These are phyloP conservation scores for Rambutsinella grinnellia DNA, from an alignment of 2,888 invertebrate species.

Conservation along the genomic window DNA sequence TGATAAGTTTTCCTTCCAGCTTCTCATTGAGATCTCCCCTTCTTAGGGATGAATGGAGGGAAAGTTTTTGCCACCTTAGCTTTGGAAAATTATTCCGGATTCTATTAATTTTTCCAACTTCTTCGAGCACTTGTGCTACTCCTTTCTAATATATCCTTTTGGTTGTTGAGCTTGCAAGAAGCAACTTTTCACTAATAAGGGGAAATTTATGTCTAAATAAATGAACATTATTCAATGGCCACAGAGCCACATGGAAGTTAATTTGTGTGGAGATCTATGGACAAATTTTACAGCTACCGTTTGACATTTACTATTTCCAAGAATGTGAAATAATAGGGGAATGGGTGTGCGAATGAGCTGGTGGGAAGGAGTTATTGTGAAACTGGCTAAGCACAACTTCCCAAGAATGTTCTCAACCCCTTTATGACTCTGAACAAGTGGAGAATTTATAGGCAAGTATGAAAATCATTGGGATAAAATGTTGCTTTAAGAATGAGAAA, in stretches of 20 bases:
- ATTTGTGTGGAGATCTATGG: constrained; percentile 66
- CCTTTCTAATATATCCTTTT: neutral
- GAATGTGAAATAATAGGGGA: no score
- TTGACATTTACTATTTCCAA: constrained; percentile 42
- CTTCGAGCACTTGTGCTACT: no score
- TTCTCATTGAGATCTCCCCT: neutral
- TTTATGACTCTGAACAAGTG: no score
- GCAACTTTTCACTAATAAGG: constrained; percentile 65
- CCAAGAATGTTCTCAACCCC: no score
- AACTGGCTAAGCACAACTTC: no score
- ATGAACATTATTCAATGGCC: constrained; percentile 66
- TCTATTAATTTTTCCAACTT: no score
- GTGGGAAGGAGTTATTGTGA: no score
- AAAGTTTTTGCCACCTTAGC: neutral
- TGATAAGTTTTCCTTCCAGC: neutral
- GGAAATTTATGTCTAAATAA: constrained; percentile 65
- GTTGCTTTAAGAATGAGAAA: no score
- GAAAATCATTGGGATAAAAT: no score
- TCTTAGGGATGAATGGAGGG: neutral
- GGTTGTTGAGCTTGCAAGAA: neutral
- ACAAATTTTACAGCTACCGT: constrained; percentile 63
- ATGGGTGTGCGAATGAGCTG: no score
- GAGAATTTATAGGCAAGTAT: no score
- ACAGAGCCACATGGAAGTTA: constrained; percentile 62
- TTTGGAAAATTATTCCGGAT: no score